Percentiles rank a stretch among this genome's conserved stretches.
Evolutionary conservation across 30 jellyfish, hydroid and myxozoan species (phyloP).

Genomic region (Cassiopea andromeda): DNA sequence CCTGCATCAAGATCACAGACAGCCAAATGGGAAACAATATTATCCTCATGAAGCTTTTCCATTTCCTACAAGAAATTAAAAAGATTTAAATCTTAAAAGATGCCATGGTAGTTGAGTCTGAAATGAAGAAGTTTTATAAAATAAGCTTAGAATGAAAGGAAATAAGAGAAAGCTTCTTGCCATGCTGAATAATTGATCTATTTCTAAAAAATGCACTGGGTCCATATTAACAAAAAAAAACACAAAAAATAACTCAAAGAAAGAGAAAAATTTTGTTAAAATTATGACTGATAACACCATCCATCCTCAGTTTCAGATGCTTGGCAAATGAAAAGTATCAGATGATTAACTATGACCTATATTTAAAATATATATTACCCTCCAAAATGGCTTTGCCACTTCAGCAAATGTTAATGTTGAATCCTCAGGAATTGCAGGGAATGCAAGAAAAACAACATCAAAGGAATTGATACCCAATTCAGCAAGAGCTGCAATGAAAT

Average conservation of each 20-base stretch:
- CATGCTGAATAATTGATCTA: no score
- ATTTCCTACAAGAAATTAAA: conserved; percentile 58
- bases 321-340: not conserved
- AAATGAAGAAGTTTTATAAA: no score
- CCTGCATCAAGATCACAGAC: conserved; percentile 91
- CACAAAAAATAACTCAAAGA: no score
- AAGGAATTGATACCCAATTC: conserved; percentile 66
- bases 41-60: conserved; percentile 80
- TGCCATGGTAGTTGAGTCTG: no score
- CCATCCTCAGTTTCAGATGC: no score
- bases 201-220: no score
- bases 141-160: no score
- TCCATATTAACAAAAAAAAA: no score
- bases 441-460: conserved; percentile 82
- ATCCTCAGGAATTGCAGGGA: conserved; percentile 81
- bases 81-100: not conserved
- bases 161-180: no score
- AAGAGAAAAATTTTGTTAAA: no score
- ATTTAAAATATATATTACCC: conserved; percentile 46
- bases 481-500: not conserved
- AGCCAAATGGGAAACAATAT: conserved; percentile 75
- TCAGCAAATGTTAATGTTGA: conserved; percentile 55
- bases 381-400: conserved; percentile 89
- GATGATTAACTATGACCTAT: not conserved
- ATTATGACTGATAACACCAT: no score